These are phyloP conservation scores for Dromiciops gliroides DNA, from an alignment of 2,113 vertebrate species.

Conservation along the genomic window DNA sequence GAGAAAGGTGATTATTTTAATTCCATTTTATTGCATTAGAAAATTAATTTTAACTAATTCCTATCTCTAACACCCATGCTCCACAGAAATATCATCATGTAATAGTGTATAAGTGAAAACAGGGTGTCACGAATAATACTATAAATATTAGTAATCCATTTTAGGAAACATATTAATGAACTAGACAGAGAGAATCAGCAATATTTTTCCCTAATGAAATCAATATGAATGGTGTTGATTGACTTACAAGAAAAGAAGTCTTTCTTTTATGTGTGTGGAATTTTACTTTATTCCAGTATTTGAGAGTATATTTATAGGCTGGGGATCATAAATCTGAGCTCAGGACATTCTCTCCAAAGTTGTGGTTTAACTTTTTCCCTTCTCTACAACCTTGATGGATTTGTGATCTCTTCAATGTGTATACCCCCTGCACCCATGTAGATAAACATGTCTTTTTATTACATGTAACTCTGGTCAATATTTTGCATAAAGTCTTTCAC, in stretches of 20 bases:
- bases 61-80: not conserved
- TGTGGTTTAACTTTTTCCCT: not conserved
- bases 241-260: not conserved
- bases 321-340: not conserved
- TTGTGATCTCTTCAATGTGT: not conserved
- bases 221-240: slow-evolving; percentile 25
- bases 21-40: slow-evolving; percentile 34
- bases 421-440: not conserved
- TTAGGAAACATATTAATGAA: slow-evolving; percentile 35
- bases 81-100: not conserved
- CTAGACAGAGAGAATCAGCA: slow-evolving; percentile 35
- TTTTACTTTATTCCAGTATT: slow-evolving; percentile 40
- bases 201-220: slow-evolving; percentile 27
- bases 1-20: slow-evolving; percentile 3
- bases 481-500: not conserved
- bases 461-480: not conserved
- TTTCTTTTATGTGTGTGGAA: not conserved
- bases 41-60: slow-evolving; percentile 18
- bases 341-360: not conserved
- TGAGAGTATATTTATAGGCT: not conserved
- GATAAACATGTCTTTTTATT: not conserved
- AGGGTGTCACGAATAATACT: not conserved
- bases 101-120: not conserved
- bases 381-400: not conserved
- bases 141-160: slow-evolving; percentile 31